Base-by-base conservation (phyloP, 1,140 invertebrate genomes). In the Panagrolaimus sp. region DNA sequence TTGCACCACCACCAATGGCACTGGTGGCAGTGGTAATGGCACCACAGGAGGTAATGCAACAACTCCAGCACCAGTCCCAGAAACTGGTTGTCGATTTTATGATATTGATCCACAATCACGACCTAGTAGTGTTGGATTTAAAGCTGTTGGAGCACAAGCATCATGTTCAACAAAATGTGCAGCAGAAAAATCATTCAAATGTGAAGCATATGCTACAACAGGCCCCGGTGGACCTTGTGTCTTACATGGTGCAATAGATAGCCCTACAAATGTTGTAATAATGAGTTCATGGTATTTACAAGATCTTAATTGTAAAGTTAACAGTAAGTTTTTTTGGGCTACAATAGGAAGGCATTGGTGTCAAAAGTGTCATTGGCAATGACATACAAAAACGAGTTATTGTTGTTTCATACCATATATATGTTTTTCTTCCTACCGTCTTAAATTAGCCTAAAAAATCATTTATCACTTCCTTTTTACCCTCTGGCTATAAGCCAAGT, bases 291-390 rank as follows among this genome's bases (percentile, higher is more conserved):
- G 51, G 51, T 57, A 57, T 57, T 27, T 57, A 57, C 51, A 57
- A 27, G 51, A 57, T 57, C 20, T 57, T 14, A 57, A 57, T 57
- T 57, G 51, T 57, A 27, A 25, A 25, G 51, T 57, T 25, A 57
- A 57, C 51, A 25, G 51, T 57, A 9, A 57, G 51, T 16, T 3
- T 11, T 20, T n/a, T n/a, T n/a, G n/a, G n/a, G n/a, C n/a, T n/a
- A n/a, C n/a, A n/a, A n/a, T n/a, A n/a, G n/a, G n/a, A n/a, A n/a
- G n/a, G n/a, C n/a, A n/a, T n/a, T n/a, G n/a, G n/a, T n/a, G n/a
- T n/a, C n/a, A n/a, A n/a, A n/a, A 38, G 31, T 38, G 7, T 2
- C 31, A 38, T 7, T 38, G 31, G 2, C 31, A 38, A 38, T 4
- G 31, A 2, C 7, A 38, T 4, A 38, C 31, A 38, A 38, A n/a